Base-by-base conservation (phyloP, 2,797 vertebrate genomes). In the Hylomyscus alleni region DNA sequence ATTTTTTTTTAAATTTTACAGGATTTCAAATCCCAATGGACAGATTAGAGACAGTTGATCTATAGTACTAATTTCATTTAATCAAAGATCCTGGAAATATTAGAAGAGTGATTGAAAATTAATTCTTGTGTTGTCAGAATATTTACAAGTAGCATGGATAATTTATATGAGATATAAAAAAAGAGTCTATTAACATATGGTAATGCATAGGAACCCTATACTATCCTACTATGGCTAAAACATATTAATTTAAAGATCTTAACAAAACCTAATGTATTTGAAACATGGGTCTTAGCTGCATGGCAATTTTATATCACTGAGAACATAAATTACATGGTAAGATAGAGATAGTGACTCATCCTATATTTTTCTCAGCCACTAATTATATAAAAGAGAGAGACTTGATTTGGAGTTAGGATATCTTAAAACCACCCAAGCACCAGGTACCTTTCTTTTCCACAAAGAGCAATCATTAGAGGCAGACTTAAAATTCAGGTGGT, bases 351-450 rank as follows among this genome's bases (percentile, higher is more conserved):
- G 52, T 78, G 17, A 65, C 50, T 78, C 77, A 24, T 31, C 13
- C n/a, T 17, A 52, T 5, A 90, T 7, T 82, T 67, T 34, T 81
- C 31, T 80, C 80, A 88, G 78, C 7, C 91, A 60, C 37, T 75
- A 58, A 95, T 95, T 85, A 75, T 65, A 82, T 73, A 29, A 58
- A 50, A 73, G 76, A 94, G 19, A 93, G 83, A 67, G 17, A 75
- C 17, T 88, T 88, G n/a, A 62, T 82, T 95, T 84, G 9, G 26
- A 92, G 15, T 93, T 91, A 82, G 19, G 54, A 85, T n/a, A 82
- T 78, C n/a, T 94, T 97, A 90, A 89, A 80, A 67, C 77, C 12
- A 90, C 47, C 91, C 52, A 92, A 95, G 56, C 9, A 95, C 37
- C 65, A 40, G 19, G 29, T 93, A 87, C 13, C 52, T 69, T 94